phyloP scores from a whole-genome alignment of 2,888 invertebrate species.

The Agonum fuliginosum region DNA sequence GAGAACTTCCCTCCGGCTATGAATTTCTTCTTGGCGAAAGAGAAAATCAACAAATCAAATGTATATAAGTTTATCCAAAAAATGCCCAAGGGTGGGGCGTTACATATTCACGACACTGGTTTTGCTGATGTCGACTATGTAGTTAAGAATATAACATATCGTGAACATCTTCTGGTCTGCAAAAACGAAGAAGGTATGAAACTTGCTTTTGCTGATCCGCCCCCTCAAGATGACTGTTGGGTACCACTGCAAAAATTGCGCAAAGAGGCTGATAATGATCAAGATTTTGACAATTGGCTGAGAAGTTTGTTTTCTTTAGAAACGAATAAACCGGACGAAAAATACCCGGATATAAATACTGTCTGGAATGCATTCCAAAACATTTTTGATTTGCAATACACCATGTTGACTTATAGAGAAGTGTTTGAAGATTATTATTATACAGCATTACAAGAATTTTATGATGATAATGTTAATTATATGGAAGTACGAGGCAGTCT shows the following conservation, averaged over 20 bases:
- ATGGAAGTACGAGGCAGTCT: slow-evolving; percentile 77
- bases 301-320: slow-evolving; percentile 65
- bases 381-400: slow-evolving; percentile 72
- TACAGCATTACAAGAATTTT: slow-evolving; percentile 75
- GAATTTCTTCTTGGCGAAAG: too few relatives aligned
- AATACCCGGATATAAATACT: slow-evolving; percentile 69
- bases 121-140: slow-evolving; percentile 79
- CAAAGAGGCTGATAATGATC: slow-evolving; percentile 64
- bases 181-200: slow-evolving; percentile 32
- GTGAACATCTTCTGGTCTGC: slow-evolving; percentile 76
- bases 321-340: slow-evolving; percentile 65
- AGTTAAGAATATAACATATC: slow-evolving; percentile 78
- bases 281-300: slow-evolving; percentile 63
- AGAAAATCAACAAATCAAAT: too few relatives aligned
- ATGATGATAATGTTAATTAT: slow-evolving; percentile 79
- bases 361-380: slow-evolving; percentile 76
- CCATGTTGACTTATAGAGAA: slow-evolving; percentile 75
- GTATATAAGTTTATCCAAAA: too few relatives aligned
- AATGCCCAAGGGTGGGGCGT: slow-evolving; percentile 84
- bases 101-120: slow-evolving; percentile 83
- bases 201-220: slow-evolving; percentile 67
- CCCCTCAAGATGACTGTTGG: slow-evolving; percentile 73
- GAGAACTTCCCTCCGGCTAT: too few relatives aligned
- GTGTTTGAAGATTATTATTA: slow-evolving; percentile 76
- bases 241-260: slow-evolving; percentile 73